phyloP scores from a whole-genome alignment of 2,113 vertebrate species.

The Erpornis zantholeuca region DNA sequence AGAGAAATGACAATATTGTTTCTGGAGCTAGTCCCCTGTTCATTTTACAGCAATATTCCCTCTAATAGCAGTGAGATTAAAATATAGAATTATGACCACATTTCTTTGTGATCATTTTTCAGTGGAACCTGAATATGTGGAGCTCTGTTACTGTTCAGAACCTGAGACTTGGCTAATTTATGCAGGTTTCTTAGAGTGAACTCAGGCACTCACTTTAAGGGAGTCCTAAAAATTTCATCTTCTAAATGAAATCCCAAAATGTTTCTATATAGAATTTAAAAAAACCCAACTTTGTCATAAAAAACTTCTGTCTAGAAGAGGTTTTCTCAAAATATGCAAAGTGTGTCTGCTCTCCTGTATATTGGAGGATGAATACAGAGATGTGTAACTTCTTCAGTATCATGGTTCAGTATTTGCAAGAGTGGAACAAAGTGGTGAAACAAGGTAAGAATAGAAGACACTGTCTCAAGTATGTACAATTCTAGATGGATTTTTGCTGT shows the following conservation, averaged over 20 bases:
- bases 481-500: background rate
- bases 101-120: background rate
- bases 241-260: background rate
- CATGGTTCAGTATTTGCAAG: background rate
- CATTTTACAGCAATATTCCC: background rate
- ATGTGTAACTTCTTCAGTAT: background rate
- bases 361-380: background rate
- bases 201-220: background rate
- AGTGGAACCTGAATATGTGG: background rate
- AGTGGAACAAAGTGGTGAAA: background rate
- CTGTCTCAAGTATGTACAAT: background rate
- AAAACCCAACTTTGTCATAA: background rate
- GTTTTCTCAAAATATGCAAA: accelerated
- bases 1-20: background rate
- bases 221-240: background rate
- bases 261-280: background rate
- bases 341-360: background rate
- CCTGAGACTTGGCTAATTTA: background rate
- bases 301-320: background rate
- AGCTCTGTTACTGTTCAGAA: background rate
- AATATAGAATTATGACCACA: background rate
- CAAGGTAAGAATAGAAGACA: background rate
- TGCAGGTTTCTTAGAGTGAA: background rate
- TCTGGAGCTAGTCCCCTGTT: background rate
- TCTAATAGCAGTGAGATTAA: background rate